phyloP scores from a whole-genome alignment of 2,888 invertebrate genomes.

The Nephrocerus scutellatus region DNA sequence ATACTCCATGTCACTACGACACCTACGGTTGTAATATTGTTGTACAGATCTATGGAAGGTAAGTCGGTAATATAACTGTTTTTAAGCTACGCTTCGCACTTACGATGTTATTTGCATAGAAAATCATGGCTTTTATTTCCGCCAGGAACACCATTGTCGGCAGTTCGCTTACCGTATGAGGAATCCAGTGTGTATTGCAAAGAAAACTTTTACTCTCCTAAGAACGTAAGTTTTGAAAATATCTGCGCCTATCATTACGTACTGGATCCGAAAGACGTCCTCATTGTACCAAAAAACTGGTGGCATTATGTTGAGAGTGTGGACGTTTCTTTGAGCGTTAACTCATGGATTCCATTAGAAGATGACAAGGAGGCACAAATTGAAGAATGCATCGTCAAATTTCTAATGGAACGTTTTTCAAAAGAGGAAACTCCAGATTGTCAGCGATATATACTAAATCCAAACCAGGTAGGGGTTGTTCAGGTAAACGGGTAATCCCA shows the following conservation, averaged over 20 bases:
- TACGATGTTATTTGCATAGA: constrained; percentile 47
- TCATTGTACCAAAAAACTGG: constrained; percentile 87
- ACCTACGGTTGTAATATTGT: constrained; percentile 92
- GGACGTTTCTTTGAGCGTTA: constrained; percentile 60
- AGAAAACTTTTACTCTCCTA: constrained; percentile 70
- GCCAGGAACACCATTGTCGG: constrained; percentile 65
- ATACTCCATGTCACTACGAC: constrained; percentile 91
- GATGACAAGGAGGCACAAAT: constrained; percentile 37
- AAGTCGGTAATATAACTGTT: constrained; percentile 16
- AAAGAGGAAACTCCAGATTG: constrained; percentile 51
- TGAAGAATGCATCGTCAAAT: constrained; percentile 60
- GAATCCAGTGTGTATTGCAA: constrained; percentile 90
- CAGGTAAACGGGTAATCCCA: constrained; percentile 25
- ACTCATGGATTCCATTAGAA: constrained; percentile 64
- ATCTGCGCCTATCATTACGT: constrained; percentile 51
- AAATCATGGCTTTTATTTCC: constrained; percentile 92
- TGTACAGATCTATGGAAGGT: constrained; percentile 82
- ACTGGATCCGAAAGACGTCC: constrained; percentile 75
- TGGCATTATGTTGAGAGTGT: constrained; percentile 95
- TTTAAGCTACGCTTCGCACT: neutral
- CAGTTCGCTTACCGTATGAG: constrained; percentile 88
- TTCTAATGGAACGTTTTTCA: constrained; percentile 57
- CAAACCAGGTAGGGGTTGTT: constrained; percentile 54
- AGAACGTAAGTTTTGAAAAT: constrained; percentile 40
- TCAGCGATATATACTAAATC: constrained; percentile 55